Evolutionary conservation across 2,113 vertebrate species (phyloP).

Genomic region (Pachyramphus minor): DNA sequence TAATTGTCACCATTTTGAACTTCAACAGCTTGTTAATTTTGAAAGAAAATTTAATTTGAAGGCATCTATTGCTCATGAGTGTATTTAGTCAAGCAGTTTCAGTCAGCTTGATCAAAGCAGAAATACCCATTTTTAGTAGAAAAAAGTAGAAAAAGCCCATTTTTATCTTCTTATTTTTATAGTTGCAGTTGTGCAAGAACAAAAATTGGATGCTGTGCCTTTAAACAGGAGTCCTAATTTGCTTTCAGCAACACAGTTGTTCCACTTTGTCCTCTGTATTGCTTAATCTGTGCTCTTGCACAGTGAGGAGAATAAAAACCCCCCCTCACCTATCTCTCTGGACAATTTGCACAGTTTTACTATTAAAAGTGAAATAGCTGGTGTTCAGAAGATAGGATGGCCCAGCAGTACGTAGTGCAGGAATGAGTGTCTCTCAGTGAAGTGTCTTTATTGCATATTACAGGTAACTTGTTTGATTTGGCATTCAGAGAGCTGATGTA

Average conservation of each 20-base stretch:
- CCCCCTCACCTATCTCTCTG: background rate
- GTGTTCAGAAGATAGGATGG: background rate
- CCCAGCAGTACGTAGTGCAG: background rate
- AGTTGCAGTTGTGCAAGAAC: background rate
- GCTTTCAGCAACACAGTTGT: conserved; percentile 32
- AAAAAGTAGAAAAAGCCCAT: too few relatives aligned
- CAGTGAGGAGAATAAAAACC: background rate
- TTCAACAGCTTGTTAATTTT: background rate
- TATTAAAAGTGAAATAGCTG: background rate
- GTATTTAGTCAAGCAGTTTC: background rate
- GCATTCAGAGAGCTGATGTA: background rate
- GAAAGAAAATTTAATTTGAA: background rate
- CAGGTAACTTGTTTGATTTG: background rate
- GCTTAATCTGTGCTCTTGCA: conserved; percentile 27
- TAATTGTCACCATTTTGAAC: background rate
- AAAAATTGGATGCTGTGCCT: background rate
- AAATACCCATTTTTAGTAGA: too few relatives aligned
- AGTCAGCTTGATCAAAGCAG: background rate
- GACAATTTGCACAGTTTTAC: conserved; percentile 40
- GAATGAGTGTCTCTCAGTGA: background rate
- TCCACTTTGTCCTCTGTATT: conserved; percentile 39
- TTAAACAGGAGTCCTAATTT: conserved; percentile 59
- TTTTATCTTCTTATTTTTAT: background rate
- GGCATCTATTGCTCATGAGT: background rate
- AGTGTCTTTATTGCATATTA: background rate